Evolutionary conservation across 2,113 vertebrate species (phyloP).

Genomic region (Syngnathus scovelli): DNA sequence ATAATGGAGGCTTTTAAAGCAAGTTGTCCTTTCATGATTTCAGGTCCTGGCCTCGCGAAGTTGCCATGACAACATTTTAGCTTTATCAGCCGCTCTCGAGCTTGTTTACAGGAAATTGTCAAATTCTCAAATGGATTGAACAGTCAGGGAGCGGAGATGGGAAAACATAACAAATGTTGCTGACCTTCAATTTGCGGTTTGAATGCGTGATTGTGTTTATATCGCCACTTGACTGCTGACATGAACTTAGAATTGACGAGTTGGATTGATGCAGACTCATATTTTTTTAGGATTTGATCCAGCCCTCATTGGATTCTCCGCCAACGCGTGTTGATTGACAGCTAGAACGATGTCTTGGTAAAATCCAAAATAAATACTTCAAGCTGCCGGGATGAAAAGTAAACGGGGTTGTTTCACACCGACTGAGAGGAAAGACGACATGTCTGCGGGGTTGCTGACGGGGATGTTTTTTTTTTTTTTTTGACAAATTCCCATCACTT

Average conservation of each 20-base stretch:
- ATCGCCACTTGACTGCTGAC: neutral
- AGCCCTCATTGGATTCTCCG: neutral
- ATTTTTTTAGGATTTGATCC: neutral
- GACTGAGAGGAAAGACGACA: neutral
- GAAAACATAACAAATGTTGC: neutral
- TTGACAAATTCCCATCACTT: neutral
- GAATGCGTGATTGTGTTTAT: neutral
- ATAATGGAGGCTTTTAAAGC: neutral
- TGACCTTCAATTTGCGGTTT: neutral
- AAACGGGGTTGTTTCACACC: neutral
- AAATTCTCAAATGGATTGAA: neutral
- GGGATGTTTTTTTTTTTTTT: neutral
- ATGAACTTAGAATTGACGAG: neutral
- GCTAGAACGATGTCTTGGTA: neutral
- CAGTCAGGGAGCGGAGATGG: neutral
- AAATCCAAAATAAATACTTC: neutral
- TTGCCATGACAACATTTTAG: neutral
- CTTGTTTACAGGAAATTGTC: neutral
- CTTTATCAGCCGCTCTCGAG: neutral
- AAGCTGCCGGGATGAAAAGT: neutral
- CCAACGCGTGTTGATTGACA: neutral
- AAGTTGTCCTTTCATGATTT: neutral
- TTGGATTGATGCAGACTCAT: neutral
- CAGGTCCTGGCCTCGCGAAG: no score
- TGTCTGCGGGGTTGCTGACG: slow-evolving; percentile 1